Evolutionary conservation across 2,888 invertebrate species (phyloP).

Genomic region (Lysandra coridon): DNA sequence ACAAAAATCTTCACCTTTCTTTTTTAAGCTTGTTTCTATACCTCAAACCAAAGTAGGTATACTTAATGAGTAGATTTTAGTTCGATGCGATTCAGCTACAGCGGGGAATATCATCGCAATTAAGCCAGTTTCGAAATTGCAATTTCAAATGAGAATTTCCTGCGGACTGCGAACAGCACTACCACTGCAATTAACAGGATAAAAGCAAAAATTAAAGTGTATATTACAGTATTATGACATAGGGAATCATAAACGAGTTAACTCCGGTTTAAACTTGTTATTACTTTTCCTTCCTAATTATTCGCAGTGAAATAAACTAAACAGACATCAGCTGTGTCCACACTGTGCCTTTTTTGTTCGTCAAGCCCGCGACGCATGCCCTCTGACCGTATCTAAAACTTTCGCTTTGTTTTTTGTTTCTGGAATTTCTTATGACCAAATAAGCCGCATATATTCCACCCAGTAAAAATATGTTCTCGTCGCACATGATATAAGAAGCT

Average conservation of each 20-base stretch:
- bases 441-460: too few species aligned
- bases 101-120: slow-evolving; percentile 10
- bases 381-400: too few species aligned
- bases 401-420: too few species aligned
- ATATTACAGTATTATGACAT: background rate
- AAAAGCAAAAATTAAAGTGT: background rate
- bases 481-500: too few species aligned
- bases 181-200: slow-evolving; percentile 1
- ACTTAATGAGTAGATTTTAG: slow-evolving; percentile 20
- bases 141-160: slow-evolving; percentile 12
- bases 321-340: too few species aligned
- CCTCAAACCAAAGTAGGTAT: background rate
- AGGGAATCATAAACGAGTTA: background rate
- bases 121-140: slow-evolving; percentile 21
- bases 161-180: background rate
- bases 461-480: too few species aligned
- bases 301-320: background rate
- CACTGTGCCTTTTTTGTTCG: too few species aligned
- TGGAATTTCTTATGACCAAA: too few species aligned
- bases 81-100: background rate
- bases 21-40: background rate
- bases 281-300: too few species aligned
- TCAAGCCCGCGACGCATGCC: too few species aligned
- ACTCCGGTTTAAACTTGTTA: background rate
- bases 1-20: too few species aligned